Percentiles rank a stretch among this genome's conserved stretches.
Conservation (phyloP, 1,140 invertebrate genomes). For the Lethrus apterus region DNA sequence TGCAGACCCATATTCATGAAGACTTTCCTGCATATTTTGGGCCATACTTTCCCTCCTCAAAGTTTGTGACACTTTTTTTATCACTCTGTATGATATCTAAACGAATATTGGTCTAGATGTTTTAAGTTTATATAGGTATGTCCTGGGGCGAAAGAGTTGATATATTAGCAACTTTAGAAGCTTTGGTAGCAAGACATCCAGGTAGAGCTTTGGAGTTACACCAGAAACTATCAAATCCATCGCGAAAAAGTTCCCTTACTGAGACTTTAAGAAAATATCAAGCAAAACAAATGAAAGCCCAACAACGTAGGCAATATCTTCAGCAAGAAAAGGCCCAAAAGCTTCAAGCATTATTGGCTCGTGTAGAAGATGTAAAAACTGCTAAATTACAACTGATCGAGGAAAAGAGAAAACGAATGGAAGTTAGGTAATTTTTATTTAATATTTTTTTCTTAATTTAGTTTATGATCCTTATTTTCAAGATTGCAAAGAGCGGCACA, state of each 20-base stretch:
- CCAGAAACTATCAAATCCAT: slow-evolving; percentile 87
- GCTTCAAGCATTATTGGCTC: slow-evolving; percentile 74
- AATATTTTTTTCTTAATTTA: background rate
- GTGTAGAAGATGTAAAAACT: slow-evolving; percentile 86
- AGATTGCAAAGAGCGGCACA: slow-evolving; percentile 83
- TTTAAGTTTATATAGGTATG: slow-evolving; percentile 46
- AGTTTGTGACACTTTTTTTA: no score
- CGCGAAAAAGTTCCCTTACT: slow-evolving; percentile 70
- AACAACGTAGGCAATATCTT: slow-evolving; percentile 68
- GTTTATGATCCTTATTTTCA: background rate
- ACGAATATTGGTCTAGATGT: background rate
- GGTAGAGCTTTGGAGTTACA: slow-evolving; percentile 85
- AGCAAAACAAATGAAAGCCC: slow-evolving; percentile 79
- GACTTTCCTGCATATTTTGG: no score
- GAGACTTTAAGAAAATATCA: slow-evolving; percentile 75
- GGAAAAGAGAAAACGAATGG: slow-evolving; percentile 75
- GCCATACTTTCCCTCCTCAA: no score
- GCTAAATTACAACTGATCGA: slow-evolving; percentile 81
- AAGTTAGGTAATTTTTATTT: slow-evolving; percentile 47
- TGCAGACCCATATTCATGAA: no score
- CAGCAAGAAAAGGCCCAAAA: slow-evolving; percentile 79
- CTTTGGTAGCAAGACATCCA: slow-evolving; percentile 73
- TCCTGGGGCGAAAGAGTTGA: slow-evolving; percentile 73
- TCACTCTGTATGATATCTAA: background rate
- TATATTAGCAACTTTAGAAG: slow-evolving; percentile 66